Evolutionary conservation across 2,113 vertebrate species (phyloP).

Genomic region (Genyomyrus donnyi): DNA sequence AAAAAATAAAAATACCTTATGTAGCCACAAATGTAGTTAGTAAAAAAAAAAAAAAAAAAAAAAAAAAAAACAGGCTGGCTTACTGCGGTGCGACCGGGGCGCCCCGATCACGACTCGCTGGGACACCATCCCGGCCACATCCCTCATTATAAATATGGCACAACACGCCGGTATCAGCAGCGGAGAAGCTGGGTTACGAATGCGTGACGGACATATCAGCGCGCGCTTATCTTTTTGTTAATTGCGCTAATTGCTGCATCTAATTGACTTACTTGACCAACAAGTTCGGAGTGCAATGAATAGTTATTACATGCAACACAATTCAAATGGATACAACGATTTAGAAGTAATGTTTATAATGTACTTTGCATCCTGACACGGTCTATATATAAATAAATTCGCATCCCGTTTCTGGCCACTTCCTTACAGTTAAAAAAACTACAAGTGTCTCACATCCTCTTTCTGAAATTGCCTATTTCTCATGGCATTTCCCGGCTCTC

Average conservation of each 20-base stretch:
- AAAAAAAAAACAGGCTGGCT: not conserved
- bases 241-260: not conserved
- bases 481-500: slow-evolving; percentile 2
- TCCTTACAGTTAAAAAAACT: slow-evolving; percentile 11
- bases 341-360: not conserved
- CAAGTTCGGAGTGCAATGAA: not conserved
- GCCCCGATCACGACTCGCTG: not conserved
- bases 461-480: not conserved
- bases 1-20: not conserved
- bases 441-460: not conserved
- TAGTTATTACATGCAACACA: not conserved
- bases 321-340: not conserved
- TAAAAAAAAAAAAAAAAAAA: no score
- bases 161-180: not conserved
- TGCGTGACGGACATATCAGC: not conserved
- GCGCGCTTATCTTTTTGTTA: not conserved
- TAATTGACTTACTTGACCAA: not conserved
- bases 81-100: not conserved
- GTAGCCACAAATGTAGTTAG: not conserved
- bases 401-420: slow-evolving; percentile 8
- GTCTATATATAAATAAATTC: not conserved
- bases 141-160: not conserved
- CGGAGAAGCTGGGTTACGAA: not conserved
- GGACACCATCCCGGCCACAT: not conserved
- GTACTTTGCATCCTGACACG: not conserved